Evolutionary conservation across 2,113 vertebrate genomes (phyloP), one percentile per base, ranked within the genome.

Genomic region (Lutjanus erythropterus): DNA sequence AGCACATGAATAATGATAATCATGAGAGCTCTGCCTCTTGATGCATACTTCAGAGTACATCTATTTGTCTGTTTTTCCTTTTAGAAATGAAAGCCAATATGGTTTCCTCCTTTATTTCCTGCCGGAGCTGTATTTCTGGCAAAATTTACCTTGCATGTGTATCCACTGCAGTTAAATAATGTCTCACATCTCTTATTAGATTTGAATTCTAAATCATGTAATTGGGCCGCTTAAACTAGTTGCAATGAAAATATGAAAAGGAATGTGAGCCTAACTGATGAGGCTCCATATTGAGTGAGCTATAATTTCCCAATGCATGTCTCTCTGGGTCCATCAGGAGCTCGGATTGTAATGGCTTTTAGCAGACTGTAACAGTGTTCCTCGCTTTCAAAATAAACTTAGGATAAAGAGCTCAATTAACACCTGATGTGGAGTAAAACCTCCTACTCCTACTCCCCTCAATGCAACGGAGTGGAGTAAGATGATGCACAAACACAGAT

Each of bases 1-100:
- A 90, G 75, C 71, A 90, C 71, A 89, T 91, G 82, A 91, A 91
- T 86, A 83, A 81, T 71, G 88, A 84, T 91, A 91, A 92, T 92
- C 85, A 87, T 39, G 65, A 89, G 85, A 84, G 66, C 60, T 47
- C 27, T 75, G 82, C 73, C 82, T 86, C 78, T 88, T 88, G 83
- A 90, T 86, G 85, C 72, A 80, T 71, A 83, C 84, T 88, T 90
- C 82, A 88, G 67, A 85, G 74, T 60, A 31, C 72, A 73, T 84
- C 79, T 90, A 86, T 89, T 89, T 86, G 76, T 83, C 74, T 87
- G 58, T 82, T 81, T 42, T 88, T 87, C 62, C 65, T 83, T 73
- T 85, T 73, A 87, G 71, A 86, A 91, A 92, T 89, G 69, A 91
- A 93, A 93, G 81, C 42, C 67, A 75, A 56, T 71, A 65, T 68